These are phyloP conservation scores for Umimayanthus chanpuru DNA, from an alignment of 92 coral and sea anemone genomes.

Conservation along the genomic window DNA sequence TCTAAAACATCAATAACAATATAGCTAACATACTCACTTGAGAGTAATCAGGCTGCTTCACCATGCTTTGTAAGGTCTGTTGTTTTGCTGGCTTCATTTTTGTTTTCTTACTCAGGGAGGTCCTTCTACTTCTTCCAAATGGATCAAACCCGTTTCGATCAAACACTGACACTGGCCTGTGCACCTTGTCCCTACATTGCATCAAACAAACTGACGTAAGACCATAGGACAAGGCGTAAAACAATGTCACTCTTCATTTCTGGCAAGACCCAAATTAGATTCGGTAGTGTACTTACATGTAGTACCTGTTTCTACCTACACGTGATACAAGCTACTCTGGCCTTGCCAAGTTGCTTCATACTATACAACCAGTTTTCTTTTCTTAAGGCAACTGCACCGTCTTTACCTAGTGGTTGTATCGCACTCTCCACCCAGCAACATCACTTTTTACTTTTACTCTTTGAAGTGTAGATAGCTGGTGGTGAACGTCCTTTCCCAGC, in stretches of 20 bases:
- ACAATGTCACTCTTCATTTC: not conserved
- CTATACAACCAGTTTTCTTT: too few relatives aligned
- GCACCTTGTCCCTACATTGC: conserved; percentile 76
- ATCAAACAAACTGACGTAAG: not conserved
- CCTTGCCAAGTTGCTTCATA: not conserved
- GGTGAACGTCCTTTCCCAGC: too few relatives aligned
- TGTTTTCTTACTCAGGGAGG: conserved; percentile 88
- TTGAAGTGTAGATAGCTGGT: too few relatives aligned
- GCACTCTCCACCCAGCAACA: too few relatives aligned
- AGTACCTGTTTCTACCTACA: not conserved
- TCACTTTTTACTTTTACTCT: too few relatives aligned
- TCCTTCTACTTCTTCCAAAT: conserved; percentile 86
- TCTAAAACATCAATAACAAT: not conserved
- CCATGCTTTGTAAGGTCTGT: conserved; percentile 66
- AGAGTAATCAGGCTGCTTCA: conserved; percentile 83
- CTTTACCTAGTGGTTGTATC: too few relatives aligned
- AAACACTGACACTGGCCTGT: conserved; percentile 96
- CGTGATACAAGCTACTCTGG: not conserved
- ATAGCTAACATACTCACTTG: conserved; percentile 61
- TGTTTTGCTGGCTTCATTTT: conserved; percentile 90
- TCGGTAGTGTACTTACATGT: not conserved
- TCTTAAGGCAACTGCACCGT: too few relatives aligned
- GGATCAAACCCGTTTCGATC: conserved; percentile 94
- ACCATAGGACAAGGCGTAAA: not conserved
- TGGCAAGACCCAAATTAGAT: not conserved